phyloP scores from a whole-genome alignment of 2,797 vertebrate genomes.

The Coreius guichenoti region DNA sequence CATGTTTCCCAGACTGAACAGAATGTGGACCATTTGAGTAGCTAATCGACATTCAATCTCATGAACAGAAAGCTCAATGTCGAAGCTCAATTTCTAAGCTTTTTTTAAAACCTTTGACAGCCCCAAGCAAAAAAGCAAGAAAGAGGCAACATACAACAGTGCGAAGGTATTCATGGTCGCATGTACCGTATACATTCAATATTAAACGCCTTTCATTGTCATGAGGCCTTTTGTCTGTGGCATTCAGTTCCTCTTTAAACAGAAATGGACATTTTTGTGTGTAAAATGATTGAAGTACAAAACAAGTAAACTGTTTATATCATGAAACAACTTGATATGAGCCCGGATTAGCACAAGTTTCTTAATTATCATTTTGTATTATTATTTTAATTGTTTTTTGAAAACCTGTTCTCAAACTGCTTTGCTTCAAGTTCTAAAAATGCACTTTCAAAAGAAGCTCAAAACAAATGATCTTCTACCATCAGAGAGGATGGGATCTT shows the following conservation, averaged over 20 bases:
- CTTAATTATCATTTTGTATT: not conserved
- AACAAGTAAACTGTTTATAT: not conserved
- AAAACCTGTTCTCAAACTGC: not conserved
- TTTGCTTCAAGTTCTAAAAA: not conserved
- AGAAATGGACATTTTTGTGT: not conserved
- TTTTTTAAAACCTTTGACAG: not conserved
- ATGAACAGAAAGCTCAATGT: not conserved
- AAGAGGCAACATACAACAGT: conserved; percentile 1
- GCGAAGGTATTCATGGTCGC: not conserved
- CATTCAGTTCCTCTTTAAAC: not conserved
- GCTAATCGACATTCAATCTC: conserved; percentile 22
- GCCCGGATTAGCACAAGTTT: not conserved
- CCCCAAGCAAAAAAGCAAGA: not conserved
- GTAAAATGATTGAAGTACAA: not conserved
- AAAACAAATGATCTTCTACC: not conserved
- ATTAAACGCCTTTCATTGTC: not conserved
- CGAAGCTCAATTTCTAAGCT: not conserved
- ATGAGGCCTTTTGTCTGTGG: not conserved
- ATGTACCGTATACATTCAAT: not conserved
- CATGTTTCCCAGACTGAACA: conserved; percentile 11
- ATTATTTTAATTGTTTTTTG: not conserved
- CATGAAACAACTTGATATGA: not conserved
- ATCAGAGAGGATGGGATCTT: not conserved
- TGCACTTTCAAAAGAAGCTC: not conserved
- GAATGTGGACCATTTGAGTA: conserved; percentile 18